Evolutionary conservation across 2,888 invertebrate species (phyloP), one percentile per base, ranked within the genome.

Genomic region (Nebria brevicollis): DNA sequence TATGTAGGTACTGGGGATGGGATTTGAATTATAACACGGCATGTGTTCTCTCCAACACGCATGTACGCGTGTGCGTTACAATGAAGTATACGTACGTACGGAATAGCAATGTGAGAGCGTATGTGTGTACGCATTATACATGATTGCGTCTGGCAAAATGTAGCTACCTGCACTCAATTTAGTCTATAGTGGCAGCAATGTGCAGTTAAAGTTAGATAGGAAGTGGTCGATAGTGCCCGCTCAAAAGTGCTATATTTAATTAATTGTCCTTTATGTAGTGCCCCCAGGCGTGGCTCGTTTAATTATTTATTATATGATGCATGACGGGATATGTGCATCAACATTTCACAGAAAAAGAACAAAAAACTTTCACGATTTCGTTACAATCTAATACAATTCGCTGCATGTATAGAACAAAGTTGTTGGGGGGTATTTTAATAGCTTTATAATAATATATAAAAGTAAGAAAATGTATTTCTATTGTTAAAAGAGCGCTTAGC

Each of bases 21-120:
- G 70, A 70, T 34, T 70, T 70, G 65, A 73, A 73, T 73, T 73
- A 73, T 73, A 73, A 41, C 73, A 42, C 41, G 73, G 42, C 42
- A 73, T 73, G 42, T 73, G 73, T 73, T 26, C 73, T 68, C 54
- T 70, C 26, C 20, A 70, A 70, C 70, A 70, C 70, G 70, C 70
- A 70, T 70, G 70, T 20, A 70, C 25, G 26, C 70, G 70, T 70
- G 70, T 70, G 20, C 20, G 70, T 70, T 70, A 70, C 70, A 15
- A 11, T 70, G 25, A 2, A 7, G 13, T 54, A 54, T 54, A 54
- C 8, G 54, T 43, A 43, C 10, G 43, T 54, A 54, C 54, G 13
- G 54, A 54, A 15, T 70, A 6, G 6, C 11, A 11, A 70, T 73
- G 73, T 73, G 43, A n/a, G 10, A 26, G 42, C 26, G 73, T 73